A percentile compares a stretch with the other conserved stretches of the same genome.
Conservation (phyloP, 1,140 invertebrate species). For the Drosophila nannoptera region DNA sequence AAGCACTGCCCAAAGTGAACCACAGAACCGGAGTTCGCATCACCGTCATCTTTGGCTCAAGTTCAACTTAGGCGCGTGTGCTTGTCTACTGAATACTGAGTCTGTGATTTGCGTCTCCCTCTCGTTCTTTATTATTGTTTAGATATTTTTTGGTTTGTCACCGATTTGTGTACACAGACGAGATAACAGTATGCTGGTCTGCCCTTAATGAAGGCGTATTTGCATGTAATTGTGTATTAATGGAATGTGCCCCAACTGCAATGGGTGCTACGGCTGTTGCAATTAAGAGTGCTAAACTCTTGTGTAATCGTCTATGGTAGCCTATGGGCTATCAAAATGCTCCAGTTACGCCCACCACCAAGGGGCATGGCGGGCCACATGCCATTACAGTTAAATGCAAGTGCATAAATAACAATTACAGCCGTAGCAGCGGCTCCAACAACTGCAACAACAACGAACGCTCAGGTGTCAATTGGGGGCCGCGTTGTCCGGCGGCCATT, state of each 20-base stretch:
- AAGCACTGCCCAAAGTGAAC: neutral
- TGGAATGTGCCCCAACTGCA: conserved; percentile 8
- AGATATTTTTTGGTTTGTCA: conserved; percentile 25
- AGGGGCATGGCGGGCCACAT: conserved; percentile 60
- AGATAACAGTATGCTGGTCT: conserved; percentile 3
- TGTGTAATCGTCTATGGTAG: conserved; percentile 52
- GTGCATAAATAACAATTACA: conserved; percentile 77
- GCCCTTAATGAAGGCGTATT: conserved; percentile 15
- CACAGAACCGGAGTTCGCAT: neutral
- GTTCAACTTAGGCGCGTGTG: conserved; percentile 66
- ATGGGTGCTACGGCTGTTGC: conserved; percentile 24
- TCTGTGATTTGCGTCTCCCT: neutral
- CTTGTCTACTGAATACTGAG: conserved; percentile 17
- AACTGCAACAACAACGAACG: conserved; percentile 48
- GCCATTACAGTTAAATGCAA: conserved; percentile 74
- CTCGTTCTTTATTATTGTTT: conserved; percentile 6
- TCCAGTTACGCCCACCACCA: conserved; percentile 61
- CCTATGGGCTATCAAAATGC: conserved; percentile 49
- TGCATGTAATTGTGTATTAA: conserved; percentile 24
- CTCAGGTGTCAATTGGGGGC: conserved; percentile 75
- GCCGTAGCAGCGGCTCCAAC: conserved; percentile 34
- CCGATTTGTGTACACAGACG: conserved; percentile 20
- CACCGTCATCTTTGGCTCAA: conserved; percentile 38
- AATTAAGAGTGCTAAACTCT: conserved; percentile 55
- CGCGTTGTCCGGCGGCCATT: conserved; percentile 68